phyloP scores from a whole-genome alignment of 2,113 vertebrate species.

The Ophthalmolycus amberensis region DNA sequence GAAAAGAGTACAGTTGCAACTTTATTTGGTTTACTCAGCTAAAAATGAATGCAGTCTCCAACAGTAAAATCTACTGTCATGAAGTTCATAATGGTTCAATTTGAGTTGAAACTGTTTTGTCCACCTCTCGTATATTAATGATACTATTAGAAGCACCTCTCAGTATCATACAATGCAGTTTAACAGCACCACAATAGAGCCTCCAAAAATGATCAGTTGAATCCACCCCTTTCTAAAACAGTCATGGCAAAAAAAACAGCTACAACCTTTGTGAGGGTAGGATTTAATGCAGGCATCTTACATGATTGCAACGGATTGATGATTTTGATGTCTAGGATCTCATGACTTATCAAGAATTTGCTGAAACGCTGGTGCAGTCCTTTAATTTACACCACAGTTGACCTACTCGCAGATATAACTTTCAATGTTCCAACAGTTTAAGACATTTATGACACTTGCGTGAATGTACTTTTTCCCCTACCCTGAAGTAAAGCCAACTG shows the following conservation, averaged over 20 bases:
- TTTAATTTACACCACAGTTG: neutral
- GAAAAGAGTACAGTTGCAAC: neutral
- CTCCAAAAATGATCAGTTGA: conserved; percentile 14
- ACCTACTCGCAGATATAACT: neutral
- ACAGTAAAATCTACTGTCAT: neutral
- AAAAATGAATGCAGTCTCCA: neutral
- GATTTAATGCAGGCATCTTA: neutral
- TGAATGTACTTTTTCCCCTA: neutral
- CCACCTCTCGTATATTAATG: neutral
- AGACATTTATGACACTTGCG: neutral
- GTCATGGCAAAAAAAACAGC: neutral
- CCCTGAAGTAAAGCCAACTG: neutral
- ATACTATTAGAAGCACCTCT: neutral
- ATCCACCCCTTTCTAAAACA: neutral
- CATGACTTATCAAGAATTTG: neutral
- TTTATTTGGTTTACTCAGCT: conserved; percentile 20
- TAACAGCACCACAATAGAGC: neutral
- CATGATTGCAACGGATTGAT: conserved; percentile 1
- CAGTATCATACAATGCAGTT: neutral
- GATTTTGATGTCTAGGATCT: conserved; percentile 9
- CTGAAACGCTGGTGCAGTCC: neutral
- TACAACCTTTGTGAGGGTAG: neutral
- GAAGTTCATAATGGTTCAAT: neutral
- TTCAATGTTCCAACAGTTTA: neutral
- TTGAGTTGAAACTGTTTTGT: conserved; percentile 1